Percentiles rank a stretch among this genome's conserved stretches.
These are phyloP conservation scores for Zeuzera pyrina DNA, from an alignment of 2,888 invertebrate species.

Conservation along the genomic window DNA sequence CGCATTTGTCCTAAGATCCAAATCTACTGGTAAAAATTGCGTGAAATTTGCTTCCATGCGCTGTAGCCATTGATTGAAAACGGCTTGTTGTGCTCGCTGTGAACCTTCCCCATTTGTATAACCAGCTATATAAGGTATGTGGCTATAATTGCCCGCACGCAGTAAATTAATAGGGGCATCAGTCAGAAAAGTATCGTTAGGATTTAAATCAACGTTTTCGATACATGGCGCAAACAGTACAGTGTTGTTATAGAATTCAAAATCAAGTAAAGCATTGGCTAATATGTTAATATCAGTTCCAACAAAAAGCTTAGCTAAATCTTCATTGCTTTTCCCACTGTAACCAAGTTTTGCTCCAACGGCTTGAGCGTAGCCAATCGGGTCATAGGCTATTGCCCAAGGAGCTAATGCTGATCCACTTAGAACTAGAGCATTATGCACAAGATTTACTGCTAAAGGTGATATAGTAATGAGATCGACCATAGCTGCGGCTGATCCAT, in stretches of 20 bases:
- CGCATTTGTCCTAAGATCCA: slow-evolving; percentile 24
- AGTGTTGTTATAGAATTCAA: slow-evolving; percentile 44
- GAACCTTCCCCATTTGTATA: slow-evolving; percentile 54
- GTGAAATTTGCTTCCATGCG: slow-evolving; percentile 47
- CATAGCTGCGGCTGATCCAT: slow-evolving; percentile 81
- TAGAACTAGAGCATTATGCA: slow-evolving; percentile 48
- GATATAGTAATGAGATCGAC: slow-evolving; percentile 54
- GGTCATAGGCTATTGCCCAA: slow-evolving; percentile 58
- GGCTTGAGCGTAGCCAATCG: slow-evolving; percentile 35
- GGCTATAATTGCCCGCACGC: slow-evolving; percentile 36
- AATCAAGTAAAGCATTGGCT: slow-evolving; percentile 25
- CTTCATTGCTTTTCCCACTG: slow-evolving; percentile 22
- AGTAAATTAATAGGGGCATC: slow-evolving; percentile 44
- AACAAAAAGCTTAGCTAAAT: slow-evolving; percentile 34
- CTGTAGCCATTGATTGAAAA: slow-evolving; percentile 30
- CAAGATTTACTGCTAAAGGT: slow-evolving; percentile 30
- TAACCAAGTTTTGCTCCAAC: slow-evolving; percentile 40
- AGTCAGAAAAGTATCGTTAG: slow-evolving; percentile 33
- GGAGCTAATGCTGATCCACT: slow-evolving; percentile 52
- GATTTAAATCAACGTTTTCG: slow-evolving; percentile 30
- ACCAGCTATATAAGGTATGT: slow-evolving; percentile 47
- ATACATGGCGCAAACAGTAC: slow-evolving; percentile 56
- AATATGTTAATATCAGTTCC: slow-evolving; percentile 31
- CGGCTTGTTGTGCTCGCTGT: slow-evolving; percentile 37
- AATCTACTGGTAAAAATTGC: slow-evolving; percentile 45